Evolutionary conservation across 2,888 invertebrate genomes (phyloP), one percentile per base, ranked within the genome.

Genomic region (Dynastes hyllus): DNA sequence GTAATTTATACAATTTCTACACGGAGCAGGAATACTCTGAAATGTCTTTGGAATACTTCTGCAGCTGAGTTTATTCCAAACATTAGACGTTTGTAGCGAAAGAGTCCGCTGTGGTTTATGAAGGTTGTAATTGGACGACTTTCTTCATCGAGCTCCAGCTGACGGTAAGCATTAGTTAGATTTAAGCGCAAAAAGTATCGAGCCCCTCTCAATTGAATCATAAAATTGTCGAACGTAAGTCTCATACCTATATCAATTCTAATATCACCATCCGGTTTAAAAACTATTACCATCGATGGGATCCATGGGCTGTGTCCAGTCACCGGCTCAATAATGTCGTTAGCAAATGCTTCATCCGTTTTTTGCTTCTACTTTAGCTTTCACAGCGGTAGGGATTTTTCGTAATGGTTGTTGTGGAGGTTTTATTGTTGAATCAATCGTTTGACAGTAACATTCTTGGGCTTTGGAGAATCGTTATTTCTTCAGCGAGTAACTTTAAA

Each of bases 231-330:
- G 51, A 76, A 76, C 50, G 66, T 82, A 81, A 63, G 82, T 73
- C 85, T 80, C 85, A 88, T 87, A 80, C 87, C 87, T 32, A 88
- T 79, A 80, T 87, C 87, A 45, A 88, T 82, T 11, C 86, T 79
- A 40, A 87, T 84, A 45, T 85, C 85, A 78, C 51, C 53, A 29
- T 84, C 81, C 65, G 81, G 81, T 78, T 86, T 86, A 58, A 85
- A 83, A 16, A 85, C 84, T 37, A 86, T 79, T 2, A 86, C 86
- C 6, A 88, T 84, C 8, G 86, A 84, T 81, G 87, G 85, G 79
- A 88, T 83, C 86, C 87, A 88, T 40, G 77, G 53, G 50, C 85
- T 85, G 29, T 85, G 85, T 61, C 83, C 85, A 22, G 78, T 80
- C 9, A 87, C 86, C 69, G 79, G 81, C 81, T 87, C 86, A 65